A percentile compares a stretch with the other conserved stretches of the same genome.
Conservation (phyloP, 2,797 vertebrate species). For the Dendrocincla fuliginosa region DNA sequence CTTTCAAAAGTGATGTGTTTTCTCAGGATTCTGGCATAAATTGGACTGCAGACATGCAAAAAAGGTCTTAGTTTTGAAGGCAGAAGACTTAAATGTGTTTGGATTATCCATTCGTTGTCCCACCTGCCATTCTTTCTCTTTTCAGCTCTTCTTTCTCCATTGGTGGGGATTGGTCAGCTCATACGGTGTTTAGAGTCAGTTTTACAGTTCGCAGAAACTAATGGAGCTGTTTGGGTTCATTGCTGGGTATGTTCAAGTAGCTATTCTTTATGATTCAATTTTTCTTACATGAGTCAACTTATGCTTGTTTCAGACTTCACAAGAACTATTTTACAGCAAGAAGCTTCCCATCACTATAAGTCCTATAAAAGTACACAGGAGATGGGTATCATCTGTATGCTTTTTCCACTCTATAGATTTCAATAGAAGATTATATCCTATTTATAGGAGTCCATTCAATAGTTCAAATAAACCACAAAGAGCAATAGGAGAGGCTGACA, state of each 20-base stretch:
- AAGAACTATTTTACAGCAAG: neutral
- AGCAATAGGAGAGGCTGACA: neutral
- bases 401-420: neutral
- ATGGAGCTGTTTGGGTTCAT: neutral
- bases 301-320: neutral
- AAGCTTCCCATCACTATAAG: neutral
- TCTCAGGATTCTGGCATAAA: neutral
- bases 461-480: neutral
- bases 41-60: neutral
- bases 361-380: neutral
- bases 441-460: neutral
- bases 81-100: neutral
- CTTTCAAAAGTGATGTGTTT: neutral
- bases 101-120: neutral
- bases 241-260: neutral
- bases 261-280: slow-evolving; percentile 13
- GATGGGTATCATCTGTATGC: neutral
- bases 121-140: neutral
- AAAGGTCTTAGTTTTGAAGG: neutral
- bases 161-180: neutral
- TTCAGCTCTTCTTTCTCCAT: neutral
- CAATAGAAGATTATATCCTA: neutral
- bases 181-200: neutral
- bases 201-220: neutral
- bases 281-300: slow-evolving; percentile 19